These are phyloP conservation scores for Upupa epops DNA, from an alignment of 2,113 vertebrate species.

Conservation along the genomic window DNA sequence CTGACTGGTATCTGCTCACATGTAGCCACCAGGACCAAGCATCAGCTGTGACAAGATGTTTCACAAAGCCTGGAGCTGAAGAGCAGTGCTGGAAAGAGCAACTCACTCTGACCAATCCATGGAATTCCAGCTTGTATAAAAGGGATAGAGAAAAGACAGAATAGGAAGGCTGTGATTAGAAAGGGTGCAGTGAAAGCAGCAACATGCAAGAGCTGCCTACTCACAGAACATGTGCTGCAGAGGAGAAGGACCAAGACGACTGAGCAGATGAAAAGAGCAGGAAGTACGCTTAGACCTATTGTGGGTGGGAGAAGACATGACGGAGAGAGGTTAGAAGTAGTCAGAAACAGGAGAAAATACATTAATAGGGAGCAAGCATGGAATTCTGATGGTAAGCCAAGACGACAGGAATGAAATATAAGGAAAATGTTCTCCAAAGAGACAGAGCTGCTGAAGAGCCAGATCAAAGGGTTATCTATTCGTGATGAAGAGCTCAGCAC, in stretches of 20 bases:
- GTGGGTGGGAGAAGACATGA: not conserved
- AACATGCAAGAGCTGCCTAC: not conserved
- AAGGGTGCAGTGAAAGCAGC: fast-evolving
- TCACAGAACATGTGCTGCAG: not conserved
- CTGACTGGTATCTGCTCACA: not conserved
- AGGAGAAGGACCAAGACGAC: not conserved
- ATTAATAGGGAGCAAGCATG: not conserved
- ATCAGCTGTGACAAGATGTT: not conserved
- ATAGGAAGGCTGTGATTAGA: not conserved
- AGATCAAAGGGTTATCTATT: not conserved
- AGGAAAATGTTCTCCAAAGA: not conserved
- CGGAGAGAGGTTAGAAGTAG: not conserved
- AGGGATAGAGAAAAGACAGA: not conserved
- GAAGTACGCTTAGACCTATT: not conserved
- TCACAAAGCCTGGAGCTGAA: not conserved
- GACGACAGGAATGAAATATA: not conserved
- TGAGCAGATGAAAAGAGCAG: not conserved
- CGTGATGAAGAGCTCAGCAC: not conserved
- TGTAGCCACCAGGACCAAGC: not conserved
- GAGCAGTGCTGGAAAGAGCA: not conserved
- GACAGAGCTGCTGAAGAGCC: not conserved
- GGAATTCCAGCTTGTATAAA: not conserved
- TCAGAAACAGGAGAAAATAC: not conserved
- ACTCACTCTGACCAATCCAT: not conserved
- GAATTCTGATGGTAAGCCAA: not conserved